phyloP scores from a whole-genome alignment of 2,888 invertebrate genomes.

The Sesamia inferens region DNA sequence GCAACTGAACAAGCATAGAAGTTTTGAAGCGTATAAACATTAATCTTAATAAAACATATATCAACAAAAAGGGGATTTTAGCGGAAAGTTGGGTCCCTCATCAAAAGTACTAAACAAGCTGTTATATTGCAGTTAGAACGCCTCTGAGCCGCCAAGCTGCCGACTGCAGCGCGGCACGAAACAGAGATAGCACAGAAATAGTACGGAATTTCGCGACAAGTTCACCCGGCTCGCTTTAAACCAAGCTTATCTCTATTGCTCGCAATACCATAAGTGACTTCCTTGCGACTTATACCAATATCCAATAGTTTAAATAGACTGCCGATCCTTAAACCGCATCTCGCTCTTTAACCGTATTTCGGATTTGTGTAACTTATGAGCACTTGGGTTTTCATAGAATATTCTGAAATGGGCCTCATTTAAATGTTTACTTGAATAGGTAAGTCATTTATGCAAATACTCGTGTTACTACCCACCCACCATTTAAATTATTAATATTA shows the following conservation, averaged over 20 bases:
- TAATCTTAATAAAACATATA: slow-evolving; percentile 32
- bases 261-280: slow-evolving; percentile 60
- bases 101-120: slow-evolving; percentile 48
- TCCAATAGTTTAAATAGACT: slow-evolving; percentile 31
- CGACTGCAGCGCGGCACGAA: slow-evolving; percentile 61
- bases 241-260: slow-evolving; percentile 70
- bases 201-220: slow-evolving; percentile 70
- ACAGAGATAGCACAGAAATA: slow-evolving; percentile 64
- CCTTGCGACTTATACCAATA: slow-evolving; percentile 57
- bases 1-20: slow-evolving; percentile 22
- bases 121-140: slow-evolving; percentile 52
- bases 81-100: slow-evolving; percentile 30
- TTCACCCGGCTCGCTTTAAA: slow-evolving; percentile 65
- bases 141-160: slow-evolving; percentile 33
- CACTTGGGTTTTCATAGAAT: neutral
- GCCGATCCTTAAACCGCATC: neutral
- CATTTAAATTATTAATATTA: slow-evolving; percentile 43
- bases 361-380: neutral
- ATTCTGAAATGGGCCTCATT: neutral
- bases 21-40: slow-evolving; percentile 24
- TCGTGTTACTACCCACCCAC: slow-evolving; percentile 5
- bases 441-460: slow-evolving; percentile 2
- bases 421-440: neutral
- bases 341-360: slow-evolving; percentile 13
- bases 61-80: slow-evolving; percentile 29